Evolutionary conservation across 2,888 invertebrate genomes (phyloP), one percentile per base, ranked within the genome.

Genomic region (Melanostoma mellinum): DNA sequence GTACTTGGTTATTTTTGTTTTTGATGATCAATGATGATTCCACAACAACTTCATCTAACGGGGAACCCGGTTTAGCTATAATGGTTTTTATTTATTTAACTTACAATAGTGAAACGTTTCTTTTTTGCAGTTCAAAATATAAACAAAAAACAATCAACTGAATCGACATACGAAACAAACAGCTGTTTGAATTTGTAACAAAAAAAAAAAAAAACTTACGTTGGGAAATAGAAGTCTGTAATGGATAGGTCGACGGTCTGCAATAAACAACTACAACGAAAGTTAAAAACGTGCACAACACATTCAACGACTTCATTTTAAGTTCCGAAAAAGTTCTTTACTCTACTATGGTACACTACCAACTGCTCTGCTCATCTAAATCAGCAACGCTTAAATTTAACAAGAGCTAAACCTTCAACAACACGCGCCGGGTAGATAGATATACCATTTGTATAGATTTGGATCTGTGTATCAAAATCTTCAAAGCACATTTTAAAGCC

Each of bases 21-120:
- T 90, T 90, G 20, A 92, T 92, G 44, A 91, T 90, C 46, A 92
- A 87, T 40, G 91, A 91, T 2, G 92, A 92, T 86, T 92, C 92
- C 2, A 92, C 92, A 3, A 92, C 91, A n/a, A 92, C 92, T 88
- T 92, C 92, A 87, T 92, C 92, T 78, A 91, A 87, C 8, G 89
- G 87, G 10, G 88, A 87, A 30, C 89, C 90, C 79, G 87, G 86
- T 3, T 86, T 75, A 30, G 88, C 90, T 82, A 38, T 10, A 75
- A 65, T 33, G 40, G 36, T 38, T 2, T 36, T 56, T 10, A 3
- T 3, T 56, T 6, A 38, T 20, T 1, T 20, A 20, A 20, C 20
- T 20, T 20, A 20, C 20, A 20, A 20, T 20, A 1, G 20, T 20
- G 20, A 20, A 1, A 56, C n/a, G n/a, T 6, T 10, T 40, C 20